A percentile compares a stretch with the other conserved stretches of the same genome.
These are phyloP conservation scores for Montipora capitata DNA, from an alignment of 92 coral and sea anemone species.

Conservation along the genomic window DNA sequence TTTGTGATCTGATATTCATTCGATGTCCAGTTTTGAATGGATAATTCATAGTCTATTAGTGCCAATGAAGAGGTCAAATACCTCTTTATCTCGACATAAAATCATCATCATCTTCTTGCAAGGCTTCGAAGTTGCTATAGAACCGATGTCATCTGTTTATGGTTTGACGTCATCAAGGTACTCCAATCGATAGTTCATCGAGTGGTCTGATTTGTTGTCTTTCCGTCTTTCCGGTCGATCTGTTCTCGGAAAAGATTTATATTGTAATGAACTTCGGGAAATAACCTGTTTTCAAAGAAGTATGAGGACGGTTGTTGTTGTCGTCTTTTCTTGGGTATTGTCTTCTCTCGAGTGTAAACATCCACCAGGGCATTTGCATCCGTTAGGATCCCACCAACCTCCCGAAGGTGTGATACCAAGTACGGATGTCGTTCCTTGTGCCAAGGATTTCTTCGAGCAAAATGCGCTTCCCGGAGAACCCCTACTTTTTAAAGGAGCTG, in stretches of 20 bases:
- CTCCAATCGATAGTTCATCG: conserved; percentile 56
- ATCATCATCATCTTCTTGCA: too few relatives aligned
- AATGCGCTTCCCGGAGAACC: conserved; percentile 87
- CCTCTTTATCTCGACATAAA: too few relatives aligned
- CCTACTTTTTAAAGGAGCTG: conserved; percentile 92
- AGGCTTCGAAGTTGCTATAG: conserved; percentile 63
- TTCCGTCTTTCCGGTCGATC: background rate
- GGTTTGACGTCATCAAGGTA: conserved; percentile 68
- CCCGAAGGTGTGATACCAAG: conserved; percentile 78
- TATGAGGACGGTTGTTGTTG: conserved; percentile 3
- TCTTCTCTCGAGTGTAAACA: conserved; percentile 46
- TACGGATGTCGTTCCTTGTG: conserved; percentile 70
- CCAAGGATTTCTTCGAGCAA: conserved; percentile 85
- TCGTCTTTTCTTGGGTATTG: conserved; percentile 5
- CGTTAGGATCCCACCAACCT: conserved; percentile 92
- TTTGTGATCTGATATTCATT: background rate
- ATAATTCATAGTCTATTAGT: too few relatives aligned
- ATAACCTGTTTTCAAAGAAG: background rate
- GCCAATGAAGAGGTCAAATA: too few relatives aligned
- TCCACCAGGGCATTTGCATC: conserved; percentile 91
- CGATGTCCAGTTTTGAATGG: background rate
- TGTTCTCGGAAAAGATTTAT: background rate
- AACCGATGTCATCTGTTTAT: conserved; percentile 75
- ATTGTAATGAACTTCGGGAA: background rate
- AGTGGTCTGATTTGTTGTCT: background rate